Evolutionary conservation across 2,797 vertebrate species (phyloP).

Genomic region (Muscicapa striata): DNA sequence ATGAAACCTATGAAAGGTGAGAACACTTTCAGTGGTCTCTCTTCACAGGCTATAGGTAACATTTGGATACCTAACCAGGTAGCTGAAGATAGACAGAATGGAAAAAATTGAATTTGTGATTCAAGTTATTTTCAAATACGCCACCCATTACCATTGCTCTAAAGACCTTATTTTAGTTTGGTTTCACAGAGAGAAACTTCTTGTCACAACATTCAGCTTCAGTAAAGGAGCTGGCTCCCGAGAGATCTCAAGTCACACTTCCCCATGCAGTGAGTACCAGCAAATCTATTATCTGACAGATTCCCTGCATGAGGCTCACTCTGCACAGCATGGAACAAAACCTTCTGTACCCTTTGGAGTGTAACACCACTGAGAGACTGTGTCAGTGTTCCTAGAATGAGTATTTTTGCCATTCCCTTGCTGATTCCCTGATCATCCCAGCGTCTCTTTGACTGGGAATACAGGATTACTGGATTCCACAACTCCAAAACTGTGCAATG

Average conservation of each 20-base stretch:
- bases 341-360: neutral
- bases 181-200: neutral
- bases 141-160: neutral
- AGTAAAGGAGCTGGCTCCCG: neutral
- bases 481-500: neutral
- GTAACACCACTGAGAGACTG: neutral
- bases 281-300: neutral
- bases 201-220: neutral
- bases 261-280: neutral
- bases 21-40: neutral
- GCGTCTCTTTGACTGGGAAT: neutral
- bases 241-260: neutral
- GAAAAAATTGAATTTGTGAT: neutral
- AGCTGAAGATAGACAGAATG: neutral
- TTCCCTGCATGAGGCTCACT: neutral
- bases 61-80: neutral
- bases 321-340: slow-evolving; percentile 1
- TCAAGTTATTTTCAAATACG: neutral
- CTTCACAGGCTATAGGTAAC: neutral
- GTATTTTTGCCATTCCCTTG: neutral
- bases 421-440: neutral
- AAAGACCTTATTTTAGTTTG: neutral
- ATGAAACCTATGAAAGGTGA: neutral
- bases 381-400: neutral
- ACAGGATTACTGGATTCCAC: neutral